These are phyloP conservation scores for Drosophila equinoxialis DNA, from an alignment of 1,140 invertebrate genomes.

Conservation along the genomic window DNA sequence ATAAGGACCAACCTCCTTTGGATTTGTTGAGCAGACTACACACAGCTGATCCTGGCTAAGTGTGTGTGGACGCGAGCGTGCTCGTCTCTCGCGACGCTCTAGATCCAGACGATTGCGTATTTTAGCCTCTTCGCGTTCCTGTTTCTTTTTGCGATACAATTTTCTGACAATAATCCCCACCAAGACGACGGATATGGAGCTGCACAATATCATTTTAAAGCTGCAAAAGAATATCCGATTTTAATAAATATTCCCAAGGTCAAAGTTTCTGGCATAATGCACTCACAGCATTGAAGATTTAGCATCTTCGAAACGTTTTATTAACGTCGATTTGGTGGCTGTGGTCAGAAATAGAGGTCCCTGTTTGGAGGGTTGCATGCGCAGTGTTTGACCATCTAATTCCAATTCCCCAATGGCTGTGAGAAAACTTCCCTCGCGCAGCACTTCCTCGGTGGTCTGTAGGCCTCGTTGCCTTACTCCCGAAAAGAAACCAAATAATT, in stretches of 20 bases:
- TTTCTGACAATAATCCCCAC: constrained; percentile 87
- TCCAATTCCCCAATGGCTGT: constrained; percentile 90
- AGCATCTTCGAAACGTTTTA: constrained; percentile 88
- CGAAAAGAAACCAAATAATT: constrained; percentile 91
- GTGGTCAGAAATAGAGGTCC: constrained; percentile 90
- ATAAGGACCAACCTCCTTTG: constrained; percentile 85
- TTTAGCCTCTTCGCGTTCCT: constrained; percentile 84
- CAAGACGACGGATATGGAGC: constrained; percentile 87
- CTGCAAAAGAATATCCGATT: constrained; percentile 23
- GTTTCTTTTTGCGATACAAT: constrained; percentile 85
- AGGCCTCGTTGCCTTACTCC: constrained; percentile 89
- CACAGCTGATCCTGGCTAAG: constrained; percentile 88
- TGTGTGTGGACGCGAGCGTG: constrained; percentile 86
- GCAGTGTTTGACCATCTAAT: constrained; percentile 84
- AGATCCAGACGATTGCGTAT: constrained; percentile 86
- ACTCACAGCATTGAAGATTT: constrained; percentile 83
- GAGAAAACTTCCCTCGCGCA: constrained; percentile 89
- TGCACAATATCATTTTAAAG: constrained; percentile 85
- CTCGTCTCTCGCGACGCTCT: constrained; percentile 86
- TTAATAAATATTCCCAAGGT: too few relatives aligned
- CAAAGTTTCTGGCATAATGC: too few relatives aligned
- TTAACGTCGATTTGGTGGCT: constrained; percentile 86
- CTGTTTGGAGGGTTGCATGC: constrained; percentile 87
- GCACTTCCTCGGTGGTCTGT: constrained; percentile 91
- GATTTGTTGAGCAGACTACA: constrained; percentile 90